Conservation (phyloP, 1,140 invertebrate genomes). For the Nasonia giraulti region DNA sequence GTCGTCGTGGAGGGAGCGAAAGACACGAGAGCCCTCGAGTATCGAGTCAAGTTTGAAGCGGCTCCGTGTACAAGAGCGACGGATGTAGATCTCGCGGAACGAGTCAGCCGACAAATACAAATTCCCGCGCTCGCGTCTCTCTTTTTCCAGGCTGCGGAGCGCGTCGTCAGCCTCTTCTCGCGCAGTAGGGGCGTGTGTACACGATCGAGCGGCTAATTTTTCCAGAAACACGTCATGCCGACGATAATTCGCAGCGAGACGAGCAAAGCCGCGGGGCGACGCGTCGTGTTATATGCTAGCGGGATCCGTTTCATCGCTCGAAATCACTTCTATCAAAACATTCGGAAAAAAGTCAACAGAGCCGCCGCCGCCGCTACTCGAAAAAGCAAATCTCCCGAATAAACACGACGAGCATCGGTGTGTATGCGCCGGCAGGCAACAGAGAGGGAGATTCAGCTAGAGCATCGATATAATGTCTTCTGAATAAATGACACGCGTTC, state of each 20-base stretch:
- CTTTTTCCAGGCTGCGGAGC: conserved; percentile 55
- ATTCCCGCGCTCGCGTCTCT: conserved; percentile 57
- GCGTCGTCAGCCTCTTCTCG: conserved; percentile 60
- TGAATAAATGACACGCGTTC: conserved; percentile 51
- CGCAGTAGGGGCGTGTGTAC: too few relatives aligned
- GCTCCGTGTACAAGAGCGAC: conserved; percentile 13
- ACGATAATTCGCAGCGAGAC: not conserved
- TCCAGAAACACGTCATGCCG: not conserved
- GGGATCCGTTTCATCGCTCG: too few relatives aligned
- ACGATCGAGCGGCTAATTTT: too few relatives aligned
- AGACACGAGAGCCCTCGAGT: conserved; percentile 42
- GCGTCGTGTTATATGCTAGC: too few relatives aligned
- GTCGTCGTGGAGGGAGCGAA: not conserved
- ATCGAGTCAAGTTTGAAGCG: conserved; percentile 55
- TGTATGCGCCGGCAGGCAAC: not conserved
- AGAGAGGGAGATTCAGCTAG: too few relatives aligned
- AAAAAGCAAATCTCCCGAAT: not conserved
- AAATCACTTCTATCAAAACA: not conserved
- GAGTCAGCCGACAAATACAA: conserved; percentile 60
- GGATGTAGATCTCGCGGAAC: conserved; percentile 57
- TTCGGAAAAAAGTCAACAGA: not conserved
- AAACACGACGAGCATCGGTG: not conserved
- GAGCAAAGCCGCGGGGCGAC: not conserved
- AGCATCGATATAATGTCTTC: not conserved
- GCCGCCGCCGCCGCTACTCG: not conserved